Evolutionary conservation across 2,888 invertebrate species (phyloP).

Genomic region (Andrena chrysosceles): DNA sequence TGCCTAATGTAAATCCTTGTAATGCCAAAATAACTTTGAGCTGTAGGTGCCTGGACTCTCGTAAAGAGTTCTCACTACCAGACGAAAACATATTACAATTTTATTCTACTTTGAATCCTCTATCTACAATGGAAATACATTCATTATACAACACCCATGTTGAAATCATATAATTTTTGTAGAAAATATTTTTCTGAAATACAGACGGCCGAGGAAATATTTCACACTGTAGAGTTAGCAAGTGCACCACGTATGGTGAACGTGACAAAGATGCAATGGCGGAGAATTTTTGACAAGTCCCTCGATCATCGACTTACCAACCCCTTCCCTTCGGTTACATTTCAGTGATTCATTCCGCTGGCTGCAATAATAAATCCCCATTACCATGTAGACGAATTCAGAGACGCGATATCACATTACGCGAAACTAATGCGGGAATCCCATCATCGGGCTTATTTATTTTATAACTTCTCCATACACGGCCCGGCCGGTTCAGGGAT

Average conservation of each 20-base stretch:
- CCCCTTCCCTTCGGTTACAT: neutral
- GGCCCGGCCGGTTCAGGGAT: slow-evolving; percentile 31
- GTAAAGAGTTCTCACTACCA: no score
- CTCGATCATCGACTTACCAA: neutral
- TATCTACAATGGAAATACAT: neutral
- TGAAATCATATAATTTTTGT: neutral
- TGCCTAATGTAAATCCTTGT: no score
- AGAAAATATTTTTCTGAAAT: neutral
- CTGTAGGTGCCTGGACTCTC: no score
- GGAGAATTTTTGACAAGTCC: neutral
- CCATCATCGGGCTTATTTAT: slow-evolving; percentile 33
- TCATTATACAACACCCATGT: neutral
- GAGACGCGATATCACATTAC: neutral
- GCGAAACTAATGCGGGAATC: neutral
- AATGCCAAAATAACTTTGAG: no score
- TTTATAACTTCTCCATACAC: slow-evolving; percentile 27
- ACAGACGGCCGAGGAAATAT: neutral
- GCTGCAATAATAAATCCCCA: slow-evolving; percentile 14
- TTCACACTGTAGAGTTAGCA: neutral
- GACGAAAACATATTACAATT: neutral
- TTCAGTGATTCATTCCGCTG: slow-evolving; percentile 4
- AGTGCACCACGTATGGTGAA: neutral
- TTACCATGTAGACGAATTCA: neutral
- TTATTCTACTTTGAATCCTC: neutral
- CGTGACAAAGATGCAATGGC: neutral